These are phyloP conservation scores for Thecophora atra DNA, from an alignment of 2,888 invertebrate genomes.

Conservation along the genomic window DNA sequence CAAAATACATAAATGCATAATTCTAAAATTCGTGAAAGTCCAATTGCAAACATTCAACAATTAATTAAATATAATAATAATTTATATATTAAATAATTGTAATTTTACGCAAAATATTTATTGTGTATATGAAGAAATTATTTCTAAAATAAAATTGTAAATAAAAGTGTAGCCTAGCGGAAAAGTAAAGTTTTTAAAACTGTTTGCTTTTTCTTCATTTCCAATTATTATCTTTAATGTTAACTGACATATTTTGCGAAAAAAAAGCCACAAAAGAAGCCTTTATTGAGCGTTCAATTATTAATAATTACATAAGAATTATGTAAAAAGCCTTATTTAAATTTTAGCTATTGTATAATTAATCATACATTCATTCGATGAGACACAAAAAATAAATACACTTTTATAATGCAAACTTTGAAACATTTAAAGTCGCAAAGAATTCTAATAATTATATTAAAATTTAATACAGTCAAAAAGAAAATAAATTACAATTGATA, in stretches of 20 bases:
- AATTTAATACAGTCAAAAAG: not conserved
- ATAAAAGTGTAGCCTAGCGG: no score
- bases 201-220: not conserved
- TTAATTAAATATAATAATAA: not conserved
- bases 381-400: not conserved
- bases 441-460: not conserved
- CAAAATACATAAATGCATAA: slow-evolving; percentile 4
- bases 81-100: slow-evolving; percentile 1
- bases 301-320: no score
- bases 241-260: not conserved
- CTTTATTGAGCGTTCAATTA: not conserved
- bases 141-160: no score
- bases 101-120: not conserved
- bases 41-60: slow-evolving; percentile 19
- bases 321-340: not conserved
- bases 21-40: slow-evolving; percentile 2
- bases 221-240: not conserved
- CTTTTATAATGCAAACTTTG: no score
- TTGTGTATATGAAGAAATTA: no score
- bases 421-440: no score
- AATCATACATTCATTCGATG: not conserved
- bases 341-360: not conserved
- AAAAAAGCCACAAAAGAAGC: not conserved
- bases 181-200: no score
- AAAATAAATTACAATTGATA: not conserved